phyloP scores from a whole-genome alignment of 2,888 invertebrate species.

The Lycophotia porphyrea region DNA sequence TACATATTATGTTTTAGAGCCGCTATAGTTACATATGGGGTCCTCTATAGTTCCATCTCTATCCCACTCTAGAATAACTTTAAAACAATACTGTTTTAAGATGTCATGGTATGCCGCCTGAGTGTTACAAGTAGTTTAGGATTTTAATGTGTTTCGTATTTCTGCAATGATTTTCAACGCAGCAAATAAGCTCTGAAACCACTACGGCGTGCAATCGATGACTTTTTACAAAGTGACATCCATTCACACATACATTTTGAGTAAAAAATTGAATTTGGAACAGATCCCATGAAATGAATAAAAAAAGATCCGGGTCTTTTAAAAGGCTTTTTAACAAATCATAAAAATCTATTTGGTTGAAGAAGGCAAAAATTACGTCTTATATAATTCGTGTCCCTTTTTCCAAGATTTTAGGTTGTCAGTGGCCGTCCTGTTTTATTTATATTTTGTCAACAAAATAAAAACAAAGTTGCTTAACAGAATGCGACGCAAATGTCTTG shows the following conservation, averaged over 20 bases:
- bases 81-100: neutral
- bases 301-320: neutral
- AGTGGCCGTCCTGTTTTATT: neutral
- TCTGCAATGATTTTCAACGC: neutral
- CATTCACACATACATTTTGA: neutral
- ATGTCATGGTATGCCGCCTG: neutral
- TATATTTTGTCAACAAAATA: constrained; percentile 1
- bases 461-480: neutral
- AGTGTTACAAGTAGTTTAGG: too few species aligned
- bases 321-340: neutral
- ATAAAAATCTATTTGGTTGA: neutral
- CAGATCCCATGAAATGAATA: constrained; percentile 6
- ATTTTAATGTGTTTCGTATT: neutral
- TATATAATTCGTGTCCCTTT: neutral
- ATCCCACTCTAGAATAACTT: too few species aligned
- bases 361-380: neutral
- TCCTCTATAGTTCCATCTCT: too few species aligned
- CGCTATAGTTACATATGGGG: too few species aligned
- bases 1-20: too few species aligned
- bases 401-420: neutral
- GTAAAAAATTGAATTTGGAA: constrained; percentile 5
- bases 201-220: neutral
- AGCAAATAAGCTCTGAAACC: neutral
- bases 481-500: neutral
- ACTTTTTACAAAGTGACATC: neutral